phyloP scores from a whole-genome alignment of 23 tunicate genomes.

The Clavelina lepadiformis region DNA sequence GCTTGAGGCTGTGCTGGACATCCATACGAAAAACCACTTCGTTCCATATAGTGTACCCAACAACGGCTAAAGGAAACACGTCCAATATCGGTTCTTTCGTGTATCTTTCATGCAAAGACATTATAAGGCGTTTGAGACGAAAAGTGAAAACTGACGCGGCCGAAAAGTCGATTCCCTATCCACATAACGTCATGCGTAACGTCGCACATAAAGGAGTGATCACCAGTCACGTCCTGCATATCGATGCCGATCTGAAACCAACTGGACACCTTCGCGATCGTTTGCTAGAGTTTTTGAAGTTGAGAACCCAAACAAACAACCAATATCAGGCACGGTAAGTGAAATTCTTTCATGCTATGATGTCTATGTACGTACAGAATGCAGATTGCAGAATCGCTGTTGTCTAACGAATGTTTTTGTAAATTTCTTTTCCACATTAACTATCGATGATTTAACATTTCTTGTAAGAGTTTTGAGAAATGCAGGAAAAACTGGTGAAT shows the following conservation, averaged over 20 bases:
- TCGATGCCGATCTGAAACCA: slow-evolving; percentile 74
- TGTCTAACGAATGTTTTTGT: too few relatives aligned
- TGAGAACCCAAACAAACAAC: too few relatives aligned
- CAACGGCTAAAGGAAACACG: slow-evolving; percentile 40
- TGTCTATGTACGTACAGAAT: too few relatives aligned
- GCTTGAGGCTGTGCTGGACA: slow-evolving; percentile 90
- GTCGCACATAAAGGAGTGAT: slow-evolving; percentile 58
- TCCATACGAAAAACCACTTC: slow-evolving; percentile 31
- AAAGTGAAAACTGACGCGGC: neutral
- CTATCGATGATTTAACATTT: too few relatives aligned
- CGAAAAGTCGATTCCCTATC: slow-evolving; percentile 21
- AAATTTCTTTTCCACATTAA: too few relatives aligned
- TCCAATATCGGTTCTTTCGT: slow-evolving; percentile 54
- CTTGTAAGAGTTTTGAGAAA: too few relatives aligned
- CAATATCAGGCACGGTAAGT: too few relatives aligned
- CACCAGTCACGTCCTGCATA: slow-evolving; percentile 47
- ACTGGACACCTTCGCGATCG: slow-evolving; percentile 29
- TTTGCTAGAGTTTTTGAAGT: slow-evolving; percentile 28
- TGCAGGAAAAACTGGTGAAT: too few relatives aligned
- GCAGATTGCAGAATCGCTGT: too few relatives aligned
- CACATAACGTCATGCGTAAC: slow-evolving; percentile 93
- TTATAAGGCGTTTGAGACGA: slow-evolving; percentile 42
- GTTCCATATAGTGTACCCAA: slow-evolving; percentile 70
- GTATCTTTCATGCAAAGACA: slow-evolving; percentile 81
- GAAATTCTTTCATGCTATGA: too few relatives aligned